Conservation (phyloP, 2,797 vertebrate species). For the Sebastes trivittatus region DNA sequence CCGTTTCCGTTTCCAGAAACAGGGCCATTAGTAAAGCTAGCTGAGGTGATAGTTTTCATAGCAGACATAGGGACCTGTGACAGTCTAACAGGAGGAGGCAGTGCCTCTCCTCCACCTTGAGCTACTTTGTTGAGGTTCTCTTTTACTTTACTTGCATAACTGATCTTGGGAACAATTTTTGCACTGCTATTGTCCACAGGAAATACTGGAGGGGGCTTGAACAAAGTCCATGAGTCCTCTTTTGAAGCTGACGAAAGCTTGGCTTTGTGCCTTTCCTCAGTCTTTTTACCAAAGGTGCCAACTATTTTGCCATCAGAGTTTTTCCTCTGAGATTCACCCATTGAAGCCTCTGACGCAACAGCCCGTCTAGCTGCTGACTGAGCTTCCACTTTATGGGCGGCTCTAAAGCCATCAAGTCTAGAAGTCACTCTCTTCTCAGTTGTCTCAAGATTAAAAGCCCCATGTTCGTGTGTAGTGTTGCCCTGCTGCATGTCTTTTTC, state of each 20-base stretch:
- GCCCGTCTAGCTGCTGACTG: constrained; percentile 58
- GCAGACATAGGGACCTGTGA: constrained; percentile 97
- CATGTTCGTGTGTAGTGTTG: constrained; percentile 74
- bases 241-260: constrained; percentile 89
- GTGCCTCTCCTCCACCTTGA: constrained; percentile 86
- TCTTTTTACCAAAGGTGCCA: constrained; percentile 88
- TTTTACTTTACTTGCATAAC: constrained; percentile 99
- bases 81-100: constrained; percentile 82
- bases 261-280: constrained; percentile 93
- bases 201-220: constrained; percentile 98
- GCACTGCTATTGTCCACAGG: constrained; percentile 99
- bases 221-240: constrained; percentile 98
- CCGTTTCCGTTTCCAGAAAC: constrained; percentile 88
- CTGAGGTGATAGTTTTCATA: constrained; percentile 98
- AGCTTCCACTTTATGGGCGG: constrained; percentile 74
- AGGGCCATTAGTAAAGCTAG: constrained; percentile 95
- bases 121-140: constrained; percentile 99
- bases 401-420: constrained; percentile 84
- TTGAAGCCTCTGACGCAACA: constrained; percentile 65
- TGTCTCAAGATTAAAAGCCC: constrained; percentile 56
- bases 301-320: constrained; percentile 90
- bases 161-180: constrained; percentile 99
- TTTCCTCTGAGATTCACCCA: constrained; percentile 88
- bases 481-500: constrained; percentile 89
- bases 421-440: constrained; percentile 84